Evolutionary conservation across 2,888 invertebrate species (phyloP).

Genomic region (Bombyx huttoni): DNA sequence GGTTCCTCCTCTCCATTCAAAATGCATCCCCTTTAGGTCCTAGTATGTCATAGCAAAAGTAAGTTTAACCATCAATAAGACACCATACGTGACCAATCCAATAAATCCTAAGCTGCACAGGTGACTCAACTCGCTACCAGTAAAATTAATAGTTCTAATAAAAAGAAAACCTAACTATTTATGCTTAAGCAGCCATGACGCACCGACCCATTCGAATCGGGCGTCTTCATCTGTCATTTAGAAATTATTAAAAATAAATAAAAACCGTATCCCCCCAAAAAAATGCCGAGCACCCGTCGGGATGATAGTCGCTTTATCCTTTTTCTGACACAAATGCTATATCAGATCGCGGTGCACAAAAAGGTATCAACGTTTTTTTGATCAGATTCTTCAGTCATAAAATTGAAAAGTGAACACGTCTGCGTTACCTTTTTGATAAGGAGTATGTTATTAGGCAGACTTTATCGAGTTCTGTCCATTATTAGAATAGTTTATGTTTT

Average conservation of each 20-base stretch:
- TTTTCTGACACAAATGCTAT: slow-evolving; percentile 60
- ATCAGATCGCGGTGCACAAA: slow-evolving; percentile 56
- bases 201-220: slow-evolving; percentile 9
- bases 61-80: too few species aligned
- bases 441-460: slow-evolving; percentile 62
- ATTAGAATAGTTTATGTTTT: slow-evolving; percentile 62
- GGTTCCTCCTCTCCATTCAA: too few species aligned
- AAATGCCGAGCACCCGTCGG: slow-evolving; percentile 52
- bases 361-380: slow-evolving; percentile 34
- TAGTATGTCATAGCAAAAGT: too few species aligned
- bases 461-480: slow-evolving; percentile 56
- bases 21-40: too few species aligned
- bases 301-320: slow-evolving; percentile 53
- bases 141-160: slow-evolving; percentile 2
- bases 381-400: slow-evolving; percentile 50
- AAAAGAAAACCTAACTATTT: slow-evolving; percentile 12
- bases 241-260: slow-evolving; percentile 49
- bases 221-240: slow-evolving; percentile 63
- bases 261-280: slow-evolving; percentile 15
- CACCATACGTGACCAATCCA: background rate
- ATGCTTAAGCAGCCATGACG: slow-evolving; percentile 19
- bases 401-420: slow-evolving; percentile 53
- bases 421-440: slow-evolving; percentile 54
- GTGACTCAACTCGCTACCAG: slow-evolving; percentile 4
- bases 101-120: background rate